Percentiles rank a stretch among this genome's conserved stretches.
phyloP scores from a whole-genome alignment of 2,113 vertebrate species.

The Xerus inauris region DNA sequence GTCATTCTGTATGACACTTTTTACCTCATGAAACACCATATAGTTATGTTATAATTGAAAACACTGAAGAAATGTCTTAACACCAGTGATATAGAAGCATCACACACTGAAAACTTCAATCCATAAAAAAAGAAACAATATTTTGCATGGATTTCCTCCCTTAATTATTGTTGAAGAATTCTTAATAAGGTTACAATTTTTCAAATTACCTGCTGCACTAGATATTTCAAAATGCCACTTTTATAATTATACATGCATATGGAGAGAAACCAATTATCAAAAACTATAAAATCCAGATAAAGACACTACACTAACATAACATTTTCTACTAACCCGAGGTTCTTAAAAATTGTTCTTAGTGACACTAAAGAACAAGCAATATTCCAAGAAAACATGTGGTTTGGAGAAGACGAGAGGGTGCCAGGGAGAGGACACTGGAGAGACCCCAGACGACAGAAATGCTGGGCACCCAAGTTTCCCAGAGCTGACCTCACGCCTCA shows the following conservation, averaged over 20 bases:
- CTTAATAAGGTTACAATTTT: not conserved
- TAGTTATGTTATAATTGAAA: too few relatives aligned
- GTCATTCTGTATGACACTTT: not conserved
- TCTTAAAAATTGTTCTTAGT: not conserved
- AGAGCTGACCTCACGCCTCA: not conserved
- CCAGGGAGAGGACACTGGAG: not conserved
- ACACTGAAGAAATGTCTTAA: not conserved
- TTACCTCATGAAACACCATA: not conserved
- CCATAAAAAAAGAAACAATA: not conserved
- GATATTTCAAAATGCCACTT: not conserved
- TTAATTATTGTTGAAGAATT: not conserved
- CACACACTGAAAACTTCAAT: not conserved
- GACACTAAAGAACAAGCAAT: not conserved
- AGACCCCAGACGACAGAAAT: not conserved
- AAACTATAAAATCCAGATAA: not conserved
- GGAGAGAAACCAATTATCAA: not conserved
- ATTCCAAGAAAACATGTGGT: not conserved
- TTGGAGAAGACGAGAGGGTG: not conserved
- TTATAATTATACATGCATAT: not conserved
- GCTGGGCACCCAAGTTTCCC: not conserved
- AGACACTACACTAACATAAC: not conserved
- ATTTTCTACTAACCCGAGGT: not conserved
- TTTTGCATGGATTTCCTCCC: not conserved
- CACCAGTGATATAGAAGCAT: not conserved
- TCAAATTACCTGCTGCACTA: not conserved